Base-by-base conservation (phyloP, 1,140 invertebrate species). In the Drosophila bocki region DNA sequence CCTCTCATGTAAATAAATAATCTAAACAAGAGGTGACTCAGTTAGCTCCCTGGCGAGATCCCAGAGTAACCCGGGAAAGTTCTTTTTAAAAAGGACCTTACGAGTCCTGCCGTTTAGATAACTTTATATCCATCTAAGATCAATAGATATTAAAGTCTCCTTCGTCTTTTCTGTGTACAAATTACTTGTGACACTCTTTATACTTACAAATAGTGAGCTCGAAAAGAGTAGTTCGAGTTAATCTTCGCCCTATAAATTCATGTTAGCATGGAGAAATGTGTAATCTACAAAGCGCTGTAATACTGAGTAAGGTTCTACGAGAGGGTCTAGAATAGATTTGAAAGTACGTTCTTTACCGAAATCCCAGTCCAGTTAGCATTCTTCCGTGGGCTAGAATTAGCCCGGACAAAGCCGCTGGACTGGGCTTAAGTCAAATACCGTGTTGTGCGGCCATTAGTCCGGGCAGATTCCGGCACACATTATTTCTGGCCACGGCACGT, bases 401-500 rank as follows among this genome's bases (percentile, higher is more conserved):
- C 35, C 19, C 12, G 11, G 32, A 26, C 53, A 29, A 19, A 64
- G 62, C 19, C 22, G 22, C 58, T 67, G 63, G 67, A 56, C 53
- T 59, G 53, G 53, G 69, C 67, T 69, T 74, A 72, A 74, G 70
- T 72, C 70, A 74, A 74, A 74, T 60, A 72, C 68, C 70, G 47
- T 74, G 70, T 60, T 74, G 54, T 59, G 32, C 54, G 54, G 65
- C 80, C 84, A 88, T 88, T 78, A 87, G 76, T 83, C 84, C 60
- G 54, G 33, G 84, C 80, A 80, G 77, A 84, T 83, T 61, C 80
- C 63, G 68, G 58, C 35, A 68, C 72, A 80, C 85, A 88, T 88
- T 82, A 87, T 87, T 86, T 83, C 83, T 83, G 63, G 83, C 64
- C 54, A 68, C 56, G 78, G 81, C 70, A 85, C 78, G 81, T 85